Evolutionary conservation across 2,888 invertebrate genomes (phyloP).

Genomic region (Callyntrura guangdongensis): DNA sequence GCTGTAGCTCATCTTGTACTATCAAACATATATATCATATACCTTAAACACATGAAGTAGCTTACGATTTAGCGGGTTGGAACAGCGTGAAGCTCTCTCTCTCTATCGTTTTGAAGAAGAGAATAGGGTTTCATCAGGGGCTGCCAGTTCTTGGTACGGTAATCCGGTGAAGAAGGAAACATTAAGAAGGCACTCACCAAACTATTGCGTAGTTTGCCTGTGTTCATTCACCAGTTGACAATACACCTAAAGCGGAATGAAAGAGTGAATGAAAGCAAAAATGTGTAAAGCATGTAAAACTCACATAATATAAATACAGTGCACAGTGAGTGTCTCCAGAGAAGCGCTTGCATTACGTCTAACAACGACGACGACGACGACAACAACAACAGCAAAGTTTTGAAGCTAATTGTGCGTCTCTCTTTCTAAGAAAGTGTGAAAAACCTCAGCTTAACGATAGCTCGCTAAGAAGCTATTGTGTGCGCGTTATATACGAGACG

Average conservation of each 20-base stretch:
- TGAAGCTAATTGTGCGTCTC: conserved; percentile 69
- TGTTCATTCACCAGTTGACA: conserved; percentile 65
- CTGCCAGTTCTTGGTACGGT: neutral
- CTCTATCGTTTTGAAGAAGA: neutral
- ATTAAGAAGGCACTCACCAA: neutral
- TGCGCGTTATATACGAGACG: neutral
- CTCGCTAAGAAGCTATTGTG: neutral
- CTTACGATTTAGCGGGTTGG: neutral
- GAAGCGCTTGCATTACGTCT: conserved; percentile 12
- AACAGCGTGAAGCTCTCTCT: conserved; percentile 17
- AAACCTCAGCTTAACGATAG: neutral
- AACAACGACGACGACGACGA: neutral
- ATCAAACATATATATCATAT: neutral
- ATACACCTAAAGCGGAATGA: conserved; percentile 32
- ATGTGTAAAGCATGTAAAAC: neutral
- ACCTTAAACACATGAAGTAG: neutral
- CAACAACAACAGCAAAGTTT: conserved; percentile 36
- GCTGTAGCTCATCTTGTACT: neutral
- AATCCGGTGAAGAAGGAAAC: conserved; percentile 32
- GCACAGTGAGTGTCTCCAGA: neutral
- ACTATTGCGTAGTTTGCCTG: neutral
- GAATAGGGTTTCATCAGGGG: neutral
- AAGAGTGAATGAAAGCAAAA: conserved; percentile 61
- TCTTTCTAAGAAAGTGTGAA: conserved; percentile 44
- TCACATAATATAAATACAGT: neutral